Percentiles rank a stretch among this genome's conserved stretches.
phyloP scores from a whole-genome alignment of 2,888 invertebrate species.

The Pantelozetes paolii region DNA sequence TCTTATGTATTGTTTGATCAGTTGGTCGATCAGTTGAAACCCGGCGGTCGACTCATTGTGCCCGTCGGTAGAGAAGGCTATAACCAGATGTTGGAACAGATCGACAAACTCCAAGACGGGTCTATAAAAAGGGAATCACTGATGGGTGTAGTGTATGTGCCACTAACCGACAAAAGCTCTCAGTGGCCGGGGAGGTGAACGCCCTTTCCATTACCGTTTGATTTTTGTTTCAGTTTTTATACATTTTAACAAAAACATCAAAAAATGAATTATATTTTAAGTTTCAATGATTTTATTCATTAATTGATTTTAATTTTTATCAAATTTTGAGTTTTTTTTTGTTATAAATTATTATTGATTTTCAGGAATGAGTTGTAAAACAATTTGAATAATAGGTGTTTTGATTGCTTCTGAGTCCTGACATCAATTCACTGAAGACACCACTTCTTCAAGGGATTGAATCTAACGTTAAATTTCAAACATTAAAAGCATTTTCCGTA shows the following conservation, averaged over 20 bases:
- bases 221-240: background rate
- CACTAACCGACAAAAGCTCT: conserved; percentile 74
- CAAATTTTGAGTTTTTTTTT: background rate
- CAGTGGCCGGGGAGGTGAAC: conserved; percentile 30
- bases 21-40: conserved; percentile 80
- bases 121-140: conserved; percentile 68
- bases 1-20: conserved; percentile 51
- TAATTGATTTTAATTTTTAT: background rate
- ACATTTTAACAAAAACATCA: background rate
- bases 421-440: background rate
- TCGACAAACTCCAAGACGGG: conserved; percentile 82
- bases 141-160: conserved; percentile 96
- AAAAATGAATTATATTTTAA: background rate
- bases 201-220: background rate
- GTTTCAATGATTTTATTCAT: background rate
- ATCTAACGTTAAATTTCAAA: no score
- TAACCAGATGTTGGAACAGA: conserved; percentile 79
- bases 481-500: no score
- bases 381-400: conserved; percentile 23
- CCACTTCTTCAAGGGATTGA: no score
- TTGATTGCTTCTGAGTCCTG: conserved; percentile 5
- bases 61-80: conserved; percentile 83
- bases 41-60: conserved; percentile 84
- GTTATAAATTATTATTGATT: background rate
- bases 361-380: conserved; percentile 32